Evolutionary conservation across 2,888 invertebrate genomes (phyloP).

Genomic region (Apamea anceps): DNA sequence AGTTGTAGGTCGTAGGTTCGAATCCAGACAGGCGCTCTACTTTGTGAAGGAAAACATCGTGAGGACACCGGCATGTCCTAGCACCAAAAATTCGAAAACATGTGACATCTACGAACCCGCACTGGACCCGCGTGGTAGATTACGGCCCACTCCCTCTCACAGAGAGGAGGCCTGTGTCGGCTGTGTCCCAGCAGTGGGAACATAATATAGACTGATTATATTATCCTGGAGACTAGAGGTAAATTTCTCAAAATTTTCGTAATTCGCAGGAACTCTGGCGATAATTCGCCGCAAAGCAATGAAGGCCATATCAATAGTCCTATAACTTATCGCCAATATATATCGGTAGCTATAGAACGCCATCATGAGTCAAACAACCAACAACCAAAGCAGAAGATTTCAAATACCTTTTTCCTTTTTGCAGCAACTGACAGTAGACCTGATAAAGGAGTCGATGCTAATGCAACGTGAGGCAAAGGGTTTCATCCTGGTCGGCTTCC

Average conservation of each 20-base stretch:
- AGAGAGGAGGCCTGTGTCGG: no score
- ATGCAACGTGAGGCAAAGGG: constrained; percentile 85
- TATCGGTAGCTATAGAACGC: neutral
- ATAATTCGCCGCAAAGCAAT: neutral
- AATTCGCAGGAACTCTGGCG: neutral
- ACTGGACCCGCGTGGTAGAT: no score
- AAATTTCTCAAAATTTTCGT: neutral
- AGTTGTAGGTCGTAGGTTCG: no score
- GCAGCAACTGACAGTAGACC: constrained; percentile 89
- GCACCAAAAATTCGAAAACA: no score
- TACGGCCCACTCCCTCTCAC: no score
- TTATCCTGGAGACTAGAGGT: neutral
- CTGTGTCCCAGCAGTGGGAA: no score
- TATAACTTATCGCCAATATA: neutral
- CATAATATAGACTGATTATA: no score
- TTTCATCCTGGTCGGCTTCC: constrained; percentile 90
- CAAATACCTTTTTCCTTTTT: constrained; percentile 36
- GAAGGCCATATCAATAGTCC: neutral
- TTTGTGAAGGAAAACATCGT: no score
- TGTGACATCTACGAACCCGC: no score
- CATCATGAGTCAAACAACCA: neutral
- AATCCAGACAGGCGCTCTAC: no score
- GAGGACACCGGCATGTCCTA: no score
- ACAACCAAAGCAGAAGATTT: neutral
- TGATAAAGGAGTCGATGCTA: constrained; percentile 90